Evolutionary conservation across 1,140 invertebrate genomes (phyloP), one percentile per base, ranked within the genome.

Genomic region (Drosophila ambigua): DNA sequence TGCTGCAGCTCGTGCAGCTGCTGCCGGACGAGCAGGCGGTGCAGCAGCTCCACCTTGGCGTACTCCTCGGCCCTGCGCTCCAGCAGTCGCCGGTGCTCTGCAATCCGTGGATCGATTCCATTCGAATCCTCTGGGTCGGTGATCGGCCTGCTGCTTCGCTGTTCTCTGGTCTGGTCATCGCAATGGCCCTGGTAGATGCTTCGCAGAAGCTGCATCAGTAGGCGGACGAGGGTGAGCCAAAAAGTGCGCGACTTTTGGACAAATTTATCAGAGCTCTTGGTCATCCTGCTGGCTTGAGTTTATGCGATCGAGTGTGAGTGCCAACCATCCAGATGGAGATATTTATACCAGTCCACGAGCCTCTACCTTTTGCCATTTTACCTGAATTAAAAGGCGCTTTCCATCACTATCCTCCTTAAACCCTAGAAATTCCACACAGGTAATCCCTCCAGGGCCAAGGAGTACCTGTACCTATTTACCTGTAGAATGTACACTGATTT

Each of bases 11-110:
- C 72, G 46, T 79, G 59, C 57, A 83, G 24, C 31, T 84, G 80
- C n/a, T 83, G 80, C 43, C 45, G 53, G 13, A 83, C 80, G 4
- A 83, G 55, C 28, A 83, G 53, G 2, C 67, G 80, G 63, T 84
- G 80, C 45, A 83, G 55, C 20, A 84, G 46, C 46, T 76, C 76
- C 52, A 84, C 55, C 31, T 79, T 79, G 39, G 61, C 80, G 51
- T 84, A 54, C 5, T 49, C 60, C 45, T 49, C 20, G 6, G 57
- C 44, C 46, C 52, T 50, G 3, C 23, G 52, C 5, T 50, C 16
- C 6, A 24, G 20, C 15, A 16, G 13, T 39, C 48, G 23, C 2
- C 9, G 50, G 8, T 51, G 44, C 39, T 51, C 43, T 58, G 52
- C 28, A 5, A 43, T 28, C 2, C 26, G 9, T 2, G 5, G n/a